Conservation (phyloP, 2,113 vertebrate species). For the Cryptotis parvus region DNA sequence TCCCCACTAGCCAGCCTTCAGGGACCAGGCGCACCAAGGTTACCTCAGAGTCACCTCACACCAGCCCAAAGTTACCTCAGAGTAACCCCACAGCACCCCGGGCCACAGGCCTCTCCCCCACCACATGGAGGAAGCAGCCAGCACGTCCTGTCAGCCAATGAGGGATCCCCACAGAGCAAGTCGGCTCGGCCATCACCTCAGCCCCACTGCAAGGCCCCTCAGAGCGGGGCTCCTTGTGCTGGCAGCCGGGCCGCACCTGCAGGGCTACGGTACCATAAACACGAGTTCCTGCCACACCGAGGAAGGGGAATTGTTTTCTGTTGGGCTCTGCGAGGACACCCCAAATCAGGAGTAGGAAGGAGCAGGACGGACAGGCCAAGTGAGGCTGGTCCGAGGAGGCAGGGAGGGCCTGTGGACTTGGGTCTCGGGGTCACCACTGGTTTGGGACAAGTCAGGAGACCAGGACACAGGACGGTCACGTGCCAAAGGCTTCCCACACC, state of each 20-base stretch:
- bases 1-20: slow-evolving; percentile 1
- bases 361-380: not conserved
- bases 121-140: not conserved
- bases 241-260: not conserved
- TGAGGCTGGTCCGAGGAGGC: not conserved
- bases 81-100: no score
- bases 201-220: not conserved
- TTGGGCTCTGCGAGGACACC: not conserved
- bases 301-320: slow-evolving; percentile 49
- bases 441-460: not conserved
- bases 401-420: fast-evolving
- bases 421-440: no score
- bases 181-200: not conserved
- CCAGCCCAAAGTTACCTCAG: no score
- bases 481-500: not conserved
- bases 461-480: no score
- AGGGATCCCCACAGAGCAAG: not conserved
- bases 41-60: not conserved
- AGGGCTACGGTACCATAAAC: slow-evolving; percentile 53
- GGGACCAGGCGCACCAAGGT: not conserved
- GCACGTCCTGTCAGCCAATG: not conserved
- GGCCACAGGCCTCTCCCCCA: not conserved
- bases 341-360: not conserved
- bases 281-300: slow-evolving; percentile 32
- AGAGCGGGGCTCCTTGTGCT: not conserved